Evolutionary conservation across 2,888 invertebrate species (phyloP), one percentile per base, ranked within the genome.

Genomic region (Emmelina monodactyla): DNA sequence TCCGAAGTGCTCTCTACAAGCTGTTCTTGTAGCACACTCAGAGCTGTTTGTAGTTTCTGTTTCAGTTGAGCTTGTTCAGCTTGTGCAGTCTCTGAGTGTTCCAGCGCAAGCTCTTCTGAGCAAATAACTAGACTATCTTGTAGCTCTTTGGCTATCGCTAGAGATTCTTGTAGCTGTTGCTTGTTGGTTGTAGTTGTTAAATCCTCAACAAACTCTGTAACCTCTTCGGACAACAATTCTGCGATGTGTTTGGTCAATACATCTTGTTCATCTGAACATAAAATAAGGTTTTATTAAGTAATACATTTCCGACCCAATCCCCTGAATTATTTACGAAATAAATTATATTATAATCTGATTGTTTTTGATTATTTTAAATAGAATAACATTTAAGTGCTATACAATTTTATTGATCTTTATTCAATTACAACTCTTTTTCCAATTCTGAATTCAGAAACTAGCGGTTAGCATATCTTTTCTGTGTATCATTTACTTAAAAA

Each of bases 171-270:
- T 10, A 60, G 33, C 32, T 51, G 47, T 10, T 49, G 42, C 2
- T 38, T 38, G 7, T 52, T 43, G n/a, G 42, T 41, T 3, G 48
- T 4, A 7, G 16, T 29, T 5, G 51, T 40, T 37, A 56, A 40
- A 9, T 45, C 38, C 14, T 50, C 38, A 3, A 59, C 44, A 10
- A 47, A 28, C 34, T 47, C 45, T 10, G 42, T 31, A 14, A 52
- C 37, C 33, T 51, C 45, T 11, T 43, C 39, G 2, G 55, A 55
- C 33, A 47, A 42, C 31, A 58, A 53, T 15, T 51, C 48, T 19
- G 55, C 46, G 14, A 61, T 51, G 14, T 53, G 55, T 15, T 49
- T 44, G 16, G 55, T 38, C 7, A 60, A 39, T 7, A 12, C 33
- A 2, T 37, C 34, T 12, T 35, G 37, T 33, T 38, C 44, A n/a